A percentile compares a stretch with the other conserved stretches of the same genome.
Evolutionary conservation across 2,888 invertebrate genomes (phyloP).

Genomic region (Gerris lacustris): DNA sequence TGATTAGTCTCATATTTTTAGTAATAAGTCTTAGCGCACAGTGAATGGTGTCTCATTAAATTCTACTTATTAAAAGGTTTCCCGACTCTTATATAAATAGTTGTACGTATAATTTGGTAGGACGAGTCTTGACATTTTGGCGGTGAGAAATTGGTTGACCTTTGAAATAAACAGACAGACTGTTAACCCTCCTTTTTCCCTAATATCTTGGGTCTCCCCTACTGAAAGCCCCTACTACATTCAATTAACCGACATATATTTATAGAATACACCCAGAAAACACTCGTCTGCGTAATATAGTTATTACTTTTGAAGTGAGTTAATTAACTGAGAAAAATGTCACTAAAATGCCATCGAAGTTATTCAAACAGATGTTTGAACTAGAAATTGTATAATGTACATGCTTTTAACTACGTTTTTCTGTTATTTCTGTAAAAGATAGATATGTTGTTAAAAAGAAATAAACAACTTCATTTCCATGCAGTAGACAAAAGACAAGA

Average conservation of each 20-base stretch:
- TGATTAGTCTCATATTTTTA: too few species aligned
- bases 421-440: too few species aligned
- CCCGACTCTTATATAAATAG: background rate
- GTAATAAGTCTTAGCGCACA: too few species aligned
- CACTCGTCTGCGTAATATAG: background rate
- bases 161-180: background rate
- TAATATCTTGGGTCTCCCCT: background rate
- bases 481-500: too few species aligned
- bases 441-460: too few species aligned
- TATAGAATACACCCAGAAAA: background rate
- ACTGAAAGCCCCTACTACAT: background rate
- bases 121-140: conserved; percentile 3
- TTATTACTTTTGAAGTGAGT: background rate
- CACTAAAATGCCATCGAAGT: too few species aligned
- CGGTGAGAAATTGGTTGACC: conserved; percentile 3
- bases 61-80: background rate
- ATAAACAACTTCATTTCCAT: too few species aligned
- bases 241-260: background rate
- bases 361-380: too few species aligned
- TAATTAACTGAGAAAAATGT: background rate
- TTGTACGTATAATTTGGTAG: background rate
- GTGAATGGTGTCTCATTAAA: too few species aligned
- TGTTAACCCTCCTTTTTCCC: background rate
- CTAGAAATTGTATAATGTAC: too few species aligned
- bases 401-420: too few species aligned